Evolutionary conservation across 2,113 vertebrate species (phyloP).

Genomic region (Dinomys branickii): DNA sequence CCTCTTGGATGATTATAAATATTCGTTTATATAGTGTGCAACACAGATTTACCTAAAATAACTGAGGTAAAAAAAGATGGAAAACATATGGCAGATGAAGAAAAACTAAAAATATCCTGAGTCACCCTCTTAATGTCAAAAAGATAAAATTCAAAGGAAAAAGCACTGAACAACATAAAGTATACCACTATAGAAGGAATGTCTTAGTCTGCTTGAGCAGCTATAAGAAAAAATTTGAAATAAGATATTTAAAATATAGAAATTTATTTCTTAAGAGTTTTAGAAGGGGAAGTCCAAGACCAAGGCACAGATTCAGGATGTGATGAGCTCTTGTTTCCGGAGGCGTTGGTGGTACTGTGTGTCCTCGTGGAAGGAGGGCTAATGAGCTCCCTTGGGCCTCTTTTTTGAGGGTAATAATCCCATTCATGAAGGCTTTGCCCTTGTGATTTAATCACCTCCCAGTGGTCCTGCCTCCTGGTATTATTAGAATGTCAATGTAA

Average conservation of each 20-base stretch:
- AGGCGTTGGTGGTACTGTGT: neutral
- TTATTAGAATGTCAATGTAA: neutral
- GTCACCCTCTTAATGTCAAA: neutral
- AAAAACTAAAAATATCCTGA: neutral
- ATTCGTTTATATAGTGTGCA: neutral
- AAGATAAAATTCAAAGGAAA: slow-evolving; percentile 24
- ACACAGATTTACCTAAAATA: neutral
- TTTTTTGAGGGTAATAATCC: neutral
- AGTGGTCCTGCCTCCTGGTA: neutral
- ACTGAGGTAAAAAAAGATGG: neutral
- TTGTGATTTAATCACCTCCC: slow-evolving; percentile 31
- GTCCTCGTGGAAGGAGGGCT: neutral
- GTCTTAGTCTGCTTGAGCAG: neutral
- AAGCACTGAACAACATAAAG: neutral
- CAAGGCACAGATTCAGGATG: neutral
- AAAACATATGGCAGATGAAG: neutral
- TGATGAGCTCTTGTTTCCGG: neutral
- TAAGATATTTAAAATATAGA: neutral
- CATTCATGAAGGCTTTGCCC: neutral
- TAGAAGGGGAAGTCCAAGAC: neutral
- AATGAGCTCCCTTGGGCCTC: slow-evolving; percentile 36
- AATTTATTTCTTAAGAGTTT: neutral
- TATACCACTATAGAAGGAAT: neutral
- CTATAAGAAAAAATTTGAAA: neutral
- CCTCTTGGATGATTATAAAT: neutral